phyloP scores from a whole-genome alignment of 2,888 invertebrate genomes.

The Torymus aiolomorphi region DNA sequence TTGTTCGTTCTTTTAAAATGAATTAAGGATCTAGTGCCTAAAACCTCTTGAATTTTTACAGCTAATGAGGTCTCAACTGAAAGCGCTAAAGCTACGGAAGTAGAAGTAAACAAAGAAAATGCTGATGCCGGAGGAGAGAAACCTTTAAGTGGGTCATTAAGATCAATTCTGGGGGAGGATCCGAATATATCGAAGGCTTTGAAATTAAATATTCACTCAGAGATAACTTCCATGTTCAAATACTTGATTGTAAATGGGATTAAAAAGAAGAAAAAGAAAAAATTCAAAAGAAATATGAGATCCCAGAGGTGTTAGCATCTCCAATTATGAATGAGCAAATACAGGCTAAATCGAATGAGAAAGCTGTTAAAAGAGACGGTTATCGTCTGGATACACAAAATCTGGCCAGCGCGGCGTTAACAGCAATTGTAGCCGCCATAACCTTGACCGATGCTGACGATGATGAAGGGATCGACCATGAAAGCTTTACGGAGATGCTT shows the following conservation, averaged over 20 bases:
- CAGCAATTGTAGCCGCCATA: constrained; percentile 39
- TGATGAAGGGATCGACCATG: constrained; percentile 40
- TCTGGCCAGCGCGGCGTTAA: constrained; percentile 42
- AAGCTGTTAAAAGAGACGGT: constrained; percentile 49
- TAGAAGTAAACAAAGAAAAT: not conserved
- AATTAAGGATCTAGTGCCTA: too few relatives aligned
- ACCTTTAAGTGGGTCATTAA: not conserved
- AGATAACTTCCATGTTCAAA: too few relatives aligned
- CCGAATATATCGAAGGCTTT: constrained; percentile 36
- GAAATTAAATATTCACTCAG: constrained; percentile 36
- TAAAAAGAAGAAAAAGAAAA: constrained; percentile 37
- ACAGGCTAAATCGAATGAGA: constrained; percentile 39
- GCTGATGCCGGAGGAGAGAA: not conserved
- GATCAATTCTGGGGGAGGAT: constrained; percentile 39
- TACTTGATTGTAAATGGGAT: constrained; percentile 37
- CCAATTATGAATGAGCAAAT: constrained; percentile 56
- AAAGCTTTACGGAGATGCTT: constrained; percentile 32
- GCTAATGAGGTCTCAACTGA: not conserved
- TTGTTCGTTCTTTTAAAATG: too few relatives aligned
- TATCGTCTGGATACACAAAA: constrained; percentile 51
- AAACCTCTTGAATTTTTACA: too few relatives aligned
- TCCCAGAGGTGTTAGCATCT: constrained; percentile 39
- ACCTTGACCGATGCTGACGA: constrained; percentile 40
- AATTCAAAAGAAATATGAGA: constrained; percentile 48
- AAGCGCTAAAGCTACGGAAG: not conserved